phyloP scores from a whole-genome alignment of 2,888 invertebrate species.

The Meloe dianella region DNA sequence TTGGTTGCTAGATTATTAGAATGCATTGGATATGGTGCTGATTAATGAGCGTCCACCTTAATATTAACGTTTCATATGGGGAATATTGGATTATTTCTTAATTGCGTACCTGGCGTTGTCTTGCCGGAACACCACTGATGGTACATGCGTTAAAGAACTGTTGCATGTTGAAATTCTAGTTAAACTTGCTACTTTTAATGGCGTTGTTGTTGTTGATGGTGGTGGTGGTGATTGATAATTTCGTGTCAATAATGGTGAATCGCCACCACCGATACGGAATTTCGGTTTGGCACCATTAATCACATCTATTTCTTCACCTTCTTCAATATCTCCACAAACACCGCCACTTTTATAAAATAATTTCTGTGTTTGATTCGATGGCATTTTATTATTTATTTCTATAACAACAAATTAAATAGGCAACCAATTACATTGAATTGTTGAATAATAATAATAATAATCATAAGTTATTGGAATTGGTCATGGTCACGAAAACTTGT shows the following conservation, averaged over 20 bases:
- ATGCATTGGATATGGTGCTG: too few species aligned
- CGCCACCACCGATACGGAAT: constrained; percentile 27
- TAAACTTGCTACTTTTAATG: constrained; percentile 37
- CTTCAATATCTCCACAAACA: background rate
- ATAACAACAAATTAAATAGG: background rate
- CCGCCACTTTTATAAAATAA: constrained; percentile 34
- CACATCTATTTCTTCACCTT: constrained; percentile 39
- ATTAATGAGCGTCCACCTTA: too few species aligned
- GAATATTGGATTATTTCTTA: too few species aligned
- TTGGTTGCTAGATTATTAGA: too few species aligned
- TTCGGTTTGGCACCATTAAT: constrained; percentile 19
- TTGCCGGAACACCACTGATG: constrained; percentile 29
- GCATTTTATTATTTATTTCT: background rate
- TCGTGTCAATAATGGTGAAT: constrained; percentile 31
- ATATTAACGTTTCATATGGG: too few species aligned
- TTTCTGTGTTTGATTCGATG: constrained; percentile 26
- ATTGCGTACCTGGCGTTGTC: constrained; percentile 37
- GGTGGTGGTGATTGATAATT: constrained; percentile 30
- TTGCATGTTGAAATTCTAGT: constrained; percentile 41
- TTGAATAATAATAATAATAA: background rate
- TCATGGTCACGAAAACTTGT: background rate
- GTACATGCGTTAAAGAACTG: constrained; percentile 41
- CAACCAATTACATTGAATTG: constrained; percentile 6
- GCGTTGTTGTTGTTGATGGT: constrained; percentile 27
- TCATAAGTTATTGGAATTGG: background rate